Conservation (phyloP, 2,113 vertebrate species). For the Alexandromys fortis region DNA sequence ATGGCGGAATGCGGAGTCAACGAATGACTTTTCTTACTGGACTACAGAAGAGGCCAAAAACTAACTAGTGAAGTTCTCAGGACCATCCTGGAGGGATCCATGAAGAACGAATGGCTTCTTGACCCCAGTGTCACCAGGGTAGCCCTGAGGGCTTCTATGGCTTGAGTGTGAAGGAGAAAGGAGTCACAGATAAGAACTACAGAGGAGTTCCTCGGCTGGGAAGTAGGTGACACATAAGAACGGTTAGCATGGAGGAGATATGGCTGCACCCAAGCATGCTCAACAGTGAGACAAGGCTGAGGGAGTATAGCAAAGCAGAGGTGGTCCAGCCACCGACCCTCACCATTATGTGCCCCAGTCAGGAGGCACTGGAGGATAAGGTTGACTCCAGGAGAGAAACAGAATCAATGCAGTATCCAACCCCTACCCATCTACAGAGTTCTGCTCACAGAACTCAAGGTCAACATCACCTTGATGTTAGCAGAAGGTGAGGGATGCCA, state of each 20-base stretch:
- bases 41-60: background rate
- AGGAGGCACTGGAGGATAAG: background rate
- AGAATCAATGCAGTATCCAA: background rate
- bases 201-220: background rate
- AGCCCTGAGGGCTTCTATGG: no score
- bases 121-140: rapidly evolving
- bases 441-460: background rate
- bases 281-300: background rate
- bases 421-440: no score
- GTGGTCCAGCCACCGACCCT: background rate
- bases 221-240: no score
- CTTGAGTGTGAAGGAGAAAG: background rate
- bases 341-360: background rate
- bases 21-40: background rate
- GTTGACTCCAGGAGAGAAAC: background rate
- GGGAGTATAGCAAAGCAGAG: background rate
- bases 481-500: background rate
- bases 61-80: no score
- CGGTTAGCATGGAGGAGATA: background rate
- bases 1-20: background rate
- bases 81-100: no score
- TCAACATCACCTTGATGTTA: background rate
- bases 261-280: background rate
- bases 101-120: background rate
- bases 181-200: no score